Conservation (phyloP, 2,888 invertebrate species). For the Phytoseiulus persimilis region DNA sequence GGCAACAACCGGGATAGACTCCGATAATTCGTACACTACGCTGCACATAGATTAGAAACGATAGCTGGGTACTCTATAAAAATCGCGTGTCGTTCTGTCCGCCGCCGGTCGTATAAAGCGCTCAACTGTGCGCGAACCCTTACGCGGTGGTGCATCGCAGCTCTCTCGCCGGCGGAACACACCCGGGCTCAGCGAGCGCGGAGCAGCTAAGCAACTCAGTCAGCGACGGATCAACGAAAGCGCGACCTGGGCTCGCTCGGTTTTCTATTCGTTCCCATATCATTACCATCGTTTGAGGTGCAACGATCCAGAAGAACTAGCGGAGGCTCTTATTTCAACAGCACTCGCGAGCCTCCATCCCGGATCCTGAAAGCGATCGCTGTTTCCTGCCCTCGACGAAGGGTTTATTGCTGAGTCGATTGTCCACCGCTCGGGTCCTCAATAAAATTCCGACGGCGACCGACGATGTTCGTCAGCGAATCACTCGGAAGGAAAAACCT, state of each 20-base stretch:
- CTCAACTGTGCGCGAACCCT: background rate
- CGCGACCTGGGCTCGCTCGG: background rate
- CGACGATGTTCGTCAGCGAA: too few relatives aligned
- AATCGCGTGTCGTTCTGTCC: background rate
- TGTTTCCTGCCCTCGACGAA: background rate
- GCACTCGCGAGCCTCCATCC: background rate
- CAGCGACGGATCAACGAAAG: background rate
- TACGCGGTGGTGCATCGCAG: background rate
- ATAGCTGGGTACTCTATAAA: background rate
- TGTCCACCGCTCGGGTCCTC: background rate
- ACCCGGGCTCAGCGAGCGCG: background rate
- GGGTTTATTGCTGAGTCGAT: background rate
- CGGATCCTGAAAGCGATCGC: background rate
- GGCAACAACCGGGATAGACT: background rate
- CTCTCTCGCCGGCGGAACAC: background rate
- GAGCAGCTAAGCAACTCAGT: background rate
- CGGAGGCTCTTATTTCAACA: background rate
- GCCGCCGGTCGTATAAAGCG: background rate
- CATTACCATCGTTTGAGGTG: background rate
- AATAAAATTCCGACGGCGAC: too few relatives aligned
- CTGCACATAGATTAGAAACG: background rate
- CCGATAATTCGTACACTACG: background rate
- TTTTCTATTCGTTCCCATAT: background rate
- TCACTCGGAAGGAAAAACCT: too few relatives aligned
- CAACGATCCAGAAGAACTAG: background rate